phyloP scores from a whole-genome alignment of 2,888 invertebrate species.

The Lagria hirta region DNA sequence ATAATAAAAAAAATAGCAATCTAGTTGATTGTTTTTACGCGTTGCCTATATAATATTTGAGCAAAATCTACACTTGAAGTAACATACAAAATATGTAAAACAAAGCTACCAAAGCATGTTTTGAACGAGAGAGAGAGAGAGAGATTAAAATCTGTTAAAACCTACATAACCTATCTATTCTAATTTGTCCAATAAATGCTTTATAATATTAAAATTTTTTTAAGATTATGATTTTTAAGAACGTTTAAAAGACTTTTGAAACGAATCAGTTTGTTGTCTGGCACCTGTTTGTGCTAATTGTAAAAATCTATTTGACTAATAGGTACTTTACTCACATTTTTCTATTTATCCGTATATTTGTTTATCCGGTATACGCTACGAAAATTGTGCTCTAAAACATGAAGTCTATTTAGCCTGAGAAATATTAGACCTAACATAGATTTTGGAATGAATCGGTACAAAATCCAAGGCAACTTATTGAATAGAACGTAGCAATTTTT shows the following conservation, averaged over 20 bases:
- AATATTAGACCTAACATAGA: conserved; percentile 25
- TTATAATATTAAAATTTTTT: too few species aligned
- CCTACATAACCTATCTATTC: conserved; percentile 21
- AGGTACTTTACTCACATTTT: too few species aligned
- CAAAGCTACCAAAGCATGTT: conserved; percentile 16
- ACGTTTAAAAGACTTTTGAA: too few species aligned
- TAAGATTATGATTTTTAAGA: too few species aligned
- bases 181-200: conserved; percentile 18
- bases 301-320: too few species aligned
- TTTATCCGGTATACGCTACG: too few species aligned
- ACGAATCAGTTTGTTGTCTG: too few species aligned
- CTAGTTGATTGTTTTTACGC: conserved; percentile 43
- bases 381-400: conserved; percentile 25
- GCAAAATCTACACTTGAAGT: conserved; percentile 24
- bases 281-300: too few species aligned
- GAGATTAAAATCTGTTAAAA: conserved; percentile 12
- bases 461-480: conserved; percentile 33
- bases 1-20: conserved; percentile 30
- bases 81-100: conserved; percentile 4
- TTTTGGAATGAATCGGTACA: conserved; percentile 26
- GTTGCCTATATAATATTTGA: conserved; percentile 28
- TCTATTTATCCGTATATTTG: too few species aligned
- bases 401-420: conserved; percentile 26
- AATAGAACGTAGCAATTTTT: conserved; percentile 25
- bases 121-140: conserved; percentile 2